Evolutionary conservation across 2,113 vertebrate genomes (phyloP).

Genomic region (Progne subis): DNA sequence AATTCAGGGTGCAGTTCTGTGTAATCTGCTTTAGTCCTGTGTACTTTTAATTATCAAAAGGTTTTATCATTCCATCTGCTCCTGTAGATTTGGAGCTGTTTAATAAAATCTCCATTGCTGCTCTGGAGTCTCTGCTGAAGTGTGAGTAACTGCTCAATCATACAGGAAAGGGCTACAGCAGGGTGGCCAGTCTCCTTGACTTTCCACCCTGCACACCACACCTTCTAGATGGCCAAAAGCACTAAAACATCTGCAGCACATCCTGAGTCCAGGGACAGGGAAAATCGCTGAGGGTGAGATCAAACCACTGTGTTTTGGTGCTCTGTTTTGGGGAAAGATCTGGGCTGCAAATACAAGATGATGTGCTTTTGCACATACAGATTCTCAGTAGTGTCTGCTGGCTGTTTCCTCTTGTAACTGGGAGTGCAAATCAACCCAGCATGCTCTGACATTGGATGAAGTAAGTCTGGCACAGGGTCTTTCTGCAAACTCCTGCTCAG

Average conservation of each 20-base stretch:
- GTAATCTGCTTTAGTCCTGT: background rate
- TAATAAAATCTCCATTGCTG: background rate
- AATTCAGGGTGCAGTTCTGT: background rate
- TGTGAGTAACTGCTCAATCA: background rate
- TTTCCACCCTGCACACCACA: background rate
- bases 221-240: background rate
- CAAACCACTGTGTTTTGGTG: background rate
- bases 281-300: background rate
- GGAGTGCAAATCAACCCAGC: background rate
- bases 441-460: background rate
- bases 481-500: background rate
- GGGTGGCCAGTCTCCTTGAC: background rate
- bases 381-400: background rate
- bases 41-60: background rate
- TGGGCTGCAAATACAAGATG: background rate
- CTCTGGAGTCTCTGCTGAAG: background rate
- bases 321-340: background rate
- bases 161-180: background rate
- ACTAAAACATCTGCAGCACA: accelerated
- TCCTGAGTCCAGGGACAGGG: background rate
- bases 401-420: background rate
- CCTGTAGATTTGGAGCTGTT: background rate
- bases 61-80: background rate
- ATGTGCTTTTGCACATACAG: background rate
- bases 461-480: background rate